These are phyloP conservation scores for Drosophila funebris DNA, from an alignment of 1,140 invertebrate species.

Conservation along the genomic window DNA sequence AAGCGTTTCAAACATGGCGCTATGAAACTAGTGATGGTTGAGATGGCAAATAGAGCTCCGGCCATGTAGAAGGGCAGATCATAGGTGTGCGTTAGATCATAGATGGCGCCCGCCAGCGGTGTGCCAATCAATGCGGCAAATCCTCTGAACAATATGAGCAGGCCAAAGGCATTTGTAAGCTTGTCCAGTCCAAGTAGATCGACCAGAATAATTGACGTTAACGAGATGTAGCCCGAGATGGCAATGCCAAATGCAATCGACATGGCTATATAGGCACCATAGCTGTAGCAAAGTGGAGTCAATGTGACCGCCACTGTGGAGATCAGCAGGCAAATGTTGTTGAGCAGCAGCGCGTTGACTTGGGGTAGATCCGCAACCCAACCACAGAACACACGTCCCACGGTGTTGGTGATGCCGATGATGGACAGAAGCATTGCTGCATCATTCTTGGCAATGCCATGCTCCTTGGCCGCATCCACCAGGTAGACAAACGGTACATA, in stretches of 20 bases:
- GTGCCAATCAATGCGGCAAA: slow-evolving; percentile 94
- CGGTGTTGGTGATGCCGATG: slow-evolving; percentile 97
- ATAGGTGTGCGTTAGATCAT: slow-evolving; percentile 93
- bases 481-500: slow-evolving; percentile 98
- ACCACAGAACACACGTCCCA: slow-evolving; percentile 94
- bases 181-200: slow-evolving; percentile 97
- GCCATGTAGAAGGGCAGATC: slow-evolving; percentile 96
- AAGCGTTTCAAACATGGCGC: slow-evolving; percentile 90
- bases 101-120: slow-evolving; percentile 93
- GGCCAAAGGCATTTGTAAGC: slow-evolving; percentile 97
- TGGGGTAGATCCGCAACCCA: slow-evolving; percentile 93
- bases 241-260: slow-evolving; percentile 97
- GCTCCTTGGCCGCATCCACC: slow-evolving; percentile 90
- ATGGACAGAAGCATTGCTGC: slow-evolving; percentile 96
- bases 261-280: slow-evolving; percentile 90
- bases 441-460: slow-evolving; percentile 89
- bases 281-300: slow-evolving; percentile 93
- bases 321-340: slow-evolving; percentile 96
- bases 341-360: slow-evolving; percentile 95
- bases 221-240: slow-evolving; percentile 97
- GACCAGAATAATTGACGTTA: slow-evolving; percentile 98
- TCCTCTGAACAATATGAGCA: slow-evolving; percentile 97
- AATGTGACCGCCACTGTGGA: slow-evolving; percentile 93
- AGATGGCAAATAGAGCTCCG: slow-evolving; percentile 93
- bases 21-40: slow-evolving; percentile 93